These are phyloP conservation scores for Athalia circularis DNA, from an alignment of 2,888 invertebrate genomes.

Conservation along the genomic window DNA sequence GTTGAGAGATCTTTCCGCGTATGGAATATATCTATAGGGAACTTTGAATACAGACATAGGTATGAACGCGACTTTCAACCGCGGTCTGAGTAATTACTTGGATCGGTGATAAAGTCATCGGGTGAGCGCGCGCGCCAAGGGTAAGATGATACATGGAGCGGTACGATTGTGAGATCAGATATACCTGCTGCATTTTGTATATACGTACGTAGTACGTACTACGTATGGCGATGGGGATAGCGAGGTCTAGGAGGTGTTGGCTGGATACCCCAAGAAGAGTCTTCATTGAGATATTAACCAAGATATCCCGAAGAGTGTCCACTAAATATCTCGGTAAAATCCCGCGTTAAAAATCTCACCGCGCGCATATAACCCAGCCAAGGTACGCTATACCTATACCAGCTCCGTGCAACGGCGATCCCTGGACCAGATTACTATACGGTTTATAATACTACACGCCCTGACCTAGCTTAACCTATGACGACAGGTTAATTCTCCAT, in stretches of 20 bases:
- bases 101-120: constrained; percentile 74
- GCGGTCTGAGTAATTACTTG: constrained; percentile 67
- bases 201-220: constrained; percentile 28
- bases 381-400: no score
- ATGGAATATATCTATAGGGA: no score
- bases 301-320: constrained; percentile 55
- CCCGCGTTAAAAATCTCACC: constrained; percentile 32
- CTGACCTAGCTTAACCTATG: no score
- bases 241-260: constrained; percentile 30
- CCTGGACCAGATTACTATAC: no score
- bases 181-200: not conserved
- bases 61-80: not conserved
- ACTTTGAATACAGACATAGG: not conserved
- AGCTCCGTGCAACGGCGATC: no score
- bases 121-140: constrained; percentile 64
- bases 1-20: no score
- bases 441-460: no score
- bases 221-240: constrained; percentile 38
- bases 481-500: no score
- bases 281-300: constrained; percentile 60
- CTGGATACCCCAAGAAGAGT: not conserved
- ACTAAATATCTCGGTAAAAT: constrained; percentile 59
- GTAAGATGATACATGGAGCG: constrained; percentile 74
- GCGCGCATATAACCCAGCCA: not conserved
- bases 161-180: constrained; percentile 67